These are phyloP conservation scores for Laticauda colubrina DNA, from an alignment of 2,113 vertebrate genomes.

Conservation along the genomic window DNA sequence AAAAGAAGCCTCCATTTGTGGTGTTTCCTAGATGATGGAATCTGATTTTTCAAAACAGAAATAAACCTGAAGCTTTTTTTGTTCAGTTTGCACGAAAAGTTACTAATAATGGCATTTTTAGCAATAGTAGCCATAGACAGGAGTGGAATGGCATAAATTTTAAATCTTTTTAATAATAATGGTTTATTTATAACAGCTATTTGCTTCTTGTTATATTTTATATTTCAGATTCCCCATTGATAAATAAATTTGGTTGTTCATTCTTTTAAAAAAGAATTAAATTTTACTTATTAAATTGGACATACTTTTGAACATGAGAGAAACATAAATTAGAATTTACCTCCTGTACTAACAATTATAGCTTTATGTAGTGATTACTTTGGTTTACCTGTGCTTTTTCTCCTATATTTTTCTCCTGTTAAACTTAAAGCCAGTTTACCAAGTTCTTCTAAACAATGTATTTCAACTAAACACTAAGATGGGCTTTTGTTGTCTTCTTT, in stretches of 20 bases:
- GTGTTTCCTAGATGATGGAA: not conserved
- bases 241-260: slow-evolving; percentile 7
- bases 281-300: not conserved
- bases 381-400: not conserved
- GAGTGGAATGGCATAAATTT: not conserved
- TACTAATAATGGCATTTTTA: slow-evolving; percentile 11
- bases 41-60: not conserved
- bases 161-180: not conserved
- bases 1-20: not conserved
- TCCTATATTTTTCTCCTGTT: not conserved
- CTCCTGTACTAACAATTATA: not conserved
- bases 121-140: not conserved
- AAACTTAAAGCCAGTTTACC: not conserved
- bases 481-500: not conserved
- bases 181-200: not conserved
- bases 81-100: not conserved
- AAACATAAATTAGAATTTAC: not conserved
- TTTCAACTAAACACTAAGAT: not conserved
- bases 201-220: slow-evolving; percentile 19
- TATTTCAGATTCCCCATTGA: not conserved
- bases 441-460: not conserved
- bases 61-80: not conserved
- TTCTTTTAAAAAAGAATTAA: not conserved
- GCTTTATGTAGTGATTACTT: not conserved
- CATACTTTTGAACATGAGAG: not conserved